Evolutionary conservation across 2,888 invertebrate genomes (phyloP), one percentile per base, ranked within the genome.

Genomic region (Eledona agricola): DNA sequence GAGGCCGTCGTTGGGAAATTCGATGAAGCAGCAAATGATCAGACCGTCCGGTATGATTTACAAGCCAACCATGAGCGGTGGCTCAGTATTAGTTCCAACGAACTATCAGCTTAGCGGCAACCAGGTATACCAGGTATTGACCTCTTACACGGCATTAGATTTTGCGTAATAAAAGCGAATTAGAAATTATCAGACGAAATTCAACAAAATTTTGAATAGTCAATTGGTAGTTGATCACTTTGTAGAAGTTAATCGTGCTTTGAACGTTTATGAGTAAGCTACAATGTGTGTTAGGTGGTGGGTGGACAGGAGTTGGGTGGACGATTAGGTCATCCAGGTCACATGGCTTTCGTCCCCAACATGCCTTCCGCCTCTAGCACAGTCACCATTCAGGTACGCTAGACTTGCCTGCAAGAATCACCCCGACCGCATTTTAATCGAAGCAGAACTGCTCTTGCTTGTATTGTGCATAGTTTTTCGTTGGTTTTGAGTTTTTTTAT

Each of bases 11-110:
- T 50, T 76, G 23, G 67, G 67, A 2, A 6, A 22, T 3, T 6
- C 32, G 3, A 42, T 50, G 25, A 50, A 50, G 15, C 68, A 68
- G 25, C 49, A 65, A n/a, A 56, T 71, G 40, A 58, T 71, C 32
- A 72, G 77, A 40, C 72, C 77, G 4, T 58, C 65, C 2, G 85
- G 84, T 40, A 85, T 88, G 76, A 83, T 89, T 79, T 87, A 87
- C 65, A 84, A 88, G 77, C 85, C 58, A 6, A 80, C 81, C 53
- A 81, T 80, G 52, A 78, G 84, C 11, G 80, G 80, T 31, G 79
- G 81, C 52, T 77, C 78, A 43, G 78, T 84, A 29, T 71, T 81
- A 61, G 78, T 83, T 46, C 81, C 84, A 6, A 79, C 83, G 4
- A 81, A 81, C 51, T 86, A 84, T 70, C 83, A 82, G 59, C 76